Base-by-base conservation (phyloP, 37 sponge, comb jelly and placozoan genomes). In the Amphimedon queenslandica region DNA sequence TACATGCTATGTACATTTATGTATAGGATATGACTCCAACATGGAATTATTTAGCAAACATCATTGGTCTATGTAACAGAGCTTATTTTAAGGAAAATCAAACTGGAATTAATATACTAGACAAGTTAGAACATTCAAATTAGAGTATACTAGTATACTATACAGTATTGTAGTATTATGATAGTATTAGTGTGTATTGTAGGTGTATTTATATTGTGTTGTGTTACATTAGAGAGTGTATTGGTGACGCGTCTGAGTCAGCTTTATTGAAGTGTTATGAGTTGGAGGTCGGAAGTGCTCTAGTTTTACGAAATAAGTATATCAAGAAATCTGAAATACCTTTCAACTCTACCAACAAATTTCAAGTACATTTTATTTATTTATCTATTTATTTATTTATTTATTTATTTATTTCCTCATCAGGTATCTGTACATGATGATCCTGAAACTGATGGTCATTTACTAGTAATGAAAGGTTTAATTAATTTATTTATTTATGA, bases 301-400 rank as follows among this genome's bases (percentile, higher is more conserved):
- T 75, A 3, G 70, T 77, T 23, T 82, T 55, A 63, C 40, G 94
- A 33, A 37, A 71, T 35, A 55, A 72, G 64, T 57, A 94, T 42
- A 75, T 80, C 36, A 97, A 94, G 83, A 79, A 91, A 13, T 81
- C 85, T 73, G 98, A 97, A 56, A 88, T 93, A 40, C 94, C 98
- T 1, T 97, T 97, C 73, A 97, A 97, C 60, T 97, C 98, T 4
- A 77, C 86, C 64, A 97, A 97, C 83, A 97, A 97, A 64, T 97
- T 76, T 35, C 93, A 92, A 75, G 82, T 88, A 6, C 23, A 63
- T 30, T 58, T 27, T 58, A 58, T 2, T 2, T 58, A 58, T 58
- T 2, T 2, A 2, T 58, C 4, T 58, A 58, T 58, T 0, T 21
- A 63, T 21, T 6, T 18, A 63, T 20, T 11, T 10, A 63, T 2